A percentile compares a stretch with the other conserved stretches of the same genome.
Conservation (phyloP, 2,888 invertebrate species). For the Eulithis testata region DNA sequence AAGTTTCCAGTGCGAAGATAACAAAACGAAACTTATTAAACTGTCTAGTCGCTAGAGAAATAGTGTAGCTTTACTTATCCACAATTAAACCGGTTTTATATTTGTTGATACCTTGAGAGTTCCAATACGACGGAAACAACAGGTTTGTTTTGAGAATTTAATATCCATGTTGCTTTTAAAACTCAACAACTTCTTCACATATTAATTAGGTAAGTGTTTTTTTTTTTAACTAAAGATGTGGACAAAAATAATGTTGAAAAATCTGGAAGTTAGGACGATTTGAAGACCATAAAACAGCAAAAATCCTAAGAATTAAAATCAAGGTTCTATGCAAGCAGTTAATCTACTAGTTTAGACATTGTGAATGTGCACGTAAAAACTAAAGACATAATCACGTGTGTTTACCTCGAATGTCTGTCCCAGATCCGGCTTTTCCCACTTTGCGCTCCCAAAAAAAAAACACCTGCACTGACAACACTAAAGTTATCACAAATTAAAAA, state of each 20-base stretch:
- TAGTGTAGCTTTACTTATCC: not conserved
- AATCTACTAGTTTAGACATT: constrained; percentile 42
- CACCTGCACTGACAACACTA: constrained; percentile 55
- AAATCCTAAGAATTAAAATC: constrained; percentile 4
- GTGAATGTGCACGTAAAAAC: constrained; percentile 50
- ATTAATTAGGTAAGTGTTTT: too few species aligned
- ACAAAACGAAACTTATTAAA: too few species aligned
- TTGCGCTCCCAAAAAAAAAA: constrained; percentile 41
- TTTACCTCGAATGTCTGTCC: constrained; percentile 57
- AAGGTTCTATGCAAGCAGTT: constrained; percentile 14
- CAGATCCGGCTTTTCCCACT: constrained; percentile 49
- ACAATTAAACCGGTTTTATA: not conserved
- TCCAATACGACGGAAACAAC: constrained; percentile 18
- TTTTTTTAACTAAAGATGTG: too few species aligned
- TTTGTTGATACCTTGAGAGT: constrained; percentile 11
- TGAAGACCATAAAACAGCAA: not conserved
- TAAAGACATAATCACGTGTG: constrained; percentile 55
- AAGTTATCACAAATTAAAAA: constrained; percentile 47
- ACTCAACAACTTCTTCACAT: not conserved
- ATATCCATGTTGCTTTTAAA: not conserved
- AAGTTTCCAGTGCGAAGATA: too few species aligned
- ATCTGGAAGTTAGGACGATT: too few species aligned
- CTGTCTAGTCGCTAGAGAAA: not conserved
- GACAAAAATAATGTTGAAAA: too few species aligned
- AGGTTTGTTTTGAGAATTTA: constrained; percentile 16